Conservation (phyloP, 2,797 vertebrate genomes). For the Cossypha niveicapilla region DNA sequence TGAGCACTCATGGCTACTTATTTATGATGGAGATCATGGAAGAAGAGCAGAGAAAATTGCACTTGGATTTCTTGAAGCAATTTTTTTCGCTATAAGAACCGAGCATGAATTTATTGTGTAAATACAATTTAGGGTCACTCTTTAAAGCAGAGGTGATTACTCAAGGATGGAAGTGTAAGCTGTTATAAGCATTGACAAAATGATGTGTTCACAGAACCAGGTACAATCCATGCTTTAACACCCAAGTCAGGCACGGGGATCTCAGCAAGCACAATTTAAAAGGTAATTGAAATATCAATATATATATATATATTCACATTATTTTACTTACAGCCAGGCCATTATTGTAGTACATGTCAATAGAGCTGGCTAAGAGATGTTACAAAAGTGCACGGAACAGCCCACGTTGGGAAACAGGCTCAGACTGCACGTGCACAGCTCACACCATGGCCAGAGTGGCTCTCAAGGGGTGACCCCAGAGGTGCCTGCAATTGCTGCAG, state of each 20-base stretch:
- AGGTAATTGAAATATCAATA: constrained; percentile 38
- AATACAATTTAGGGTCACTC: constrained; percentile 21
- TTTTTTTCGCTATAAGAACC: background rate
- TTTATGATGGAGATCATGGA: background rate
- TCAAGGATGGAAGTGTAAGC: background rate
- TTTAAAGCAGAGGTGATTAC: constrained; percentile 5
- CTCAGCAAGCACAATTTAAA: background rate
- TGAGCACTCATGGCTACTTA: background rate
- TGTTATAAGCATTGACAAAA: background rate
- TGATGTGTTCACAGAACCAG: background rate
- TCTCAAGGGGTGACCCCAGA: background rate
- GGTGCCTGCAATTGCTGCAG: background rate
- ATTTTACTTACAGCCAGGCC: constrained; percentile 15
- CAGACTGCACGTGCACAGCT: background rate
- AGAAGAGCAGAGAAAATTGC: constrained; percentile 7
- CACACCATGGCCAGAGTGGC: rapidly evolving
- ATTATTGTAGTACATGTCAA: background rate
- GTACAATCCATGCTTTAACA: background rate
- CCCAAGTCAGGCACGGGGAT: background rate
- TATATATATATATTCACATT: background rate
- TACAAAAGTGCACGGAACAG: background rate
- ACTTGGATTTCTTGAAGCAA: background rate
- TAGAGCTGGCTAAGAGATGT: background rate
- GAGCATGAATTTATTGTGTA: constrained; percentile 17
- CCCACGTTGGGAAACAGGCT: background rate